Conservation (phyloP, 1,140 invertebrate genomes). For the Drosophila ohnishii region DNA sequence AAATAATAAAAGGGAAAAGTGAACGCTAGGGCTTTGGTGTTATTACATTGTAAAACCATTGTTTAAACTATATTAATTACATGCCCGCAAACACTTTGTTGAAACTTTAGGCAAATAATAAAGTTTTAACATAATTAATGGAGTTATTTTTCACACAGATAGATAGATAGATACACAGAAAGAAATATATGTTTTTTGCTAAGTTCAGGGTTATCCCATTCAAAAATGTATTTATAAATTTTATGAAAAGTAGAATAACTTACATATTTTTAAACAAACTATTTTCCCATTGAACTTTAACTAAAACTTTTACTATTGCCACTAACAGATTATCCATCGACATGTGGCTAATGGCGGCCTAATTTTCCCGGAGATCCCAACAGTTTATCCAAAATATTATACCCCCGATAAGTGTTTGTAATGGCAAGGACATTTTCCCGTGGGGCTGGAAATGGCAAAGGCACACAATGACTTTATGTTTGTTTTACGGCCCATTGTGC, state of each 20-base stretch:
- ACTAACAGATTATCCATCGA: not conserved
- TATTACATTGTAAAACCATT: not conserved
- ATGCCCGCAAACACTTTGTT: not conserved
- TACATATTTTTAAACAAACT: too few relatives aligned
- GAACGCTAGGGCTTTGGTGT: not conserved
- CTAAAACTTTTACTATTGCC: too few relatives aligned
- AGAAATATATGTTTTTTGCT: too few relatives aligned
- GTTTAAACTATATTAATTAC: slow-evolving; percentile 4
- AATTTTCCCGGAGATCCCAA: not conserved
- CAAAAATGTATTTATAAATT: too few relatives aligned
- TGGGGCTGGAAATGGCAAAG: slow-evolving; percentile 1
- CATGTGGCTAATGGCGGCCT: not conserved
- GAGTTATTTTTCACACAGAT: not conserved
- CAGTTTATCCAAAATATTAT: slow-evolving; percentile 2
- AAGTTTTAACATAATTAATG: not conserved
- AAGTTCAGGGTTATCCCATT: too few relatives aligned
- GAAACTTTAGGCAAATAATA: not conserved
- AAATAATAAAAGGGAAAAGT: too few relatives aligned
- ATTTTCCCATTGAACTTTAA: not conserved
- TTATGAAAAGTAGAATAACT: too few relatives aligned
- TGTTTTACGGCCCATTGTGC: slow-evolving; percentile 28
- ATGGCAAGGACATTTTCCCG: slow-evolving; percentile 1
- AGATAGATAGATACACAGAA: too few relatives aligned
- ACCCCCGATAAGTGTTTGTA: slow-evolving; percentile 2
- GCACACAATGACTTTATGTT: slow-evolving; percentile 26